Percentiles rank a stretch among this genome's conserved stretches.
These are phyloP conservation scores for Drosophila seclusa DNA, from an alignment of 2,888 invertebrate genomes.

Conservation along the genomic window DNA sequence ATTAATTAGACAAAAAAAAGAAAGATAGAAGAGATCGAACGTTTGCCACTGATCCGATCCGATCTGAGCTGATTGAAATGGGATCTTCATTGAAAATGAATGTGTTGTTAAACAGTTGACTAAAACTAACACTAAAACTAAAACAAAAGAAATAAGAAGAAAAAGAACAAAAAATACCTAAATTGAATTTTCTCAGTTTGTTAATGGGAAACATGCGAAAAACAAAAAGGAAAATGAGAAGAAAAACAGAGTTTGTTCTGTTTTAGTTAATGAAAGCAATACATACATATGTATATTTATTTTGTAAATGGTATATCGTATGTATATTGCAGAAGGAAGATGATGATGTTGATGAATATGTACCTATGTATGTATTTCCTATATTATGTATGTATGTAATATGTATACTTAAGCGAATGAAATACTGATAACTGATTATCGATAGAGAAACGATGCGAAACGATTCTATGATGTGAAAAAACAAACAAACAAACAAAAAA, in stretches of 20 bases:
- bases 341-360: slow-evolving; percentile 13
- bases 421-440: slow-evolving; percentile 30
- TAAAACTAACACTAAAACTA: slow-evolving; percentile 3
- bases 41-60: slow-evolving; percentile 5
- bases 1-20: slow-evolving; percentile 4
- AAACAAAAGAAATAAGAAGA: slow-evolving; percentile 2
- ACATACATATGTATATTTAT: slow-evolving; percentile 43
- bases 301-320: slow-evolving; percentile 33
- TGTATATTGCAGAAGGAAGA: slow-evolving; percentile 16
- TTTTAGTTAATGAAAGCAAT: slow-evolving; percentile 46
- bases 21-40: slow-evolving; percentile 15
- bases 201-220: slow-evolving; percentile 32
- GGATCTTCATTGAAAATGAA: slow-evolving; percentile 41
- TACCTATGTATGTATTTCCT: slow-evolving; percentile 45
- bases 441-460: slow-evolving; percentile 9
- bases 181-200: slow-evolving; percentile 46
- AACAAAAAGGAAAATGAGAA: neutral
- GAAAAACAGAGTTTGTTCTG: slow-evolving; percentile 30
- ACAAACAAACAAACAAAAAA: neutral
- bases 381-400: slow-evolving; percentile 41
- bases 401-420: slow-evolving; percentile 51
- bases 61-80: slow-evolving; percentile 24
- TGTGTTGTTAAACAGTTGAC: slow-evolving; percentile 35
- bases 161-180: slow-evolving; percentile 6
- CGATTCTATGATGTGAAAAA: slow-evolving; percentile 28